Conservation (phyloP, 2,888 invertebrate species). For the Parapristionchus giblindavisi region DNA sequence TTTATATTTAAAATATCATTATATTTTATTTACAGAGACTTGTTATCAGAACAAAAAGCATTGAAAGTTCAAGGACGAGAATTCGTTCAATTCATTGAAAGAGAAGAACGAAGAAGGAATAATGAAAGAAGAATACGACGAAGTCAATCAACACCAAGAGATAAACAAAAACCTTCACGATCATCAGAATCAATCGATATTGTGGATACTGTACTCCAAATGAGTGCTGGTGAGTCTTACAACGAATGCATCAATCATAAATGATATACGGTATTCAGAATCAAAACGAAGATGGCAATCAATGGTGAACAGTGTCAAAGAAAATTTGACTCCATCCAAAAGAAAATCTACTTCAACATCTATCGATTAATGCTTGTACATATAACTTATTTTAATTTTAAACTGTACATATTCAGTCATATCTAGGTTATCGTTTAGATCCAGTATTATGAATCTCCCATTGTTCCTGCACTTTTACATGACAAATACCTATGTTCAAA, state of each 20-base stretch:
- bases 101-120: conserved; percentile 14
- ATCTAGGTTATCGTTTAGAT: too few species aligned
- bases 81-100: not conserved
- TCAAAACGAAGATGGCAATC: not conserved
- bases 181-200: not conserved
- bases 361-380: too few species aligned
- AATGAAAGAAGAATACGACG: conserved; percentile 1
- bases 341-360: too few species aligned
- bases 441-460: too few species aligned
- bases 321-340: too few species aligned
- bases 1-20: too few species aligned
- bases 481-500: too few species aligned
- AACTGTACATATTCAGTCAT: too few species aligned
- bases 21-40: too few species aligned
- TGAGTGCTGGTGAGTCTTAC: conserved; percentile 17
- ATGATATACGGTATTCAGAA: not conserved
- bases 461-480: too few species aligned
- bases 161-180: not conserved
- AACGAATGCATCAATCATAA: not conserved
- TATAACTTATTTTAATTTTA: too few species aligned
- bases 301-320: not conserved
- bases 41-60: conserved; percentile 17
- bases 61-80: conserved; percentile 22
- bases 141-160: not conserved
- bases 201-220: conserved; percentile 32